Conservation (phyloP, 2,113 vertebrate genomes). For the Tonatia bakeri region DNA sequence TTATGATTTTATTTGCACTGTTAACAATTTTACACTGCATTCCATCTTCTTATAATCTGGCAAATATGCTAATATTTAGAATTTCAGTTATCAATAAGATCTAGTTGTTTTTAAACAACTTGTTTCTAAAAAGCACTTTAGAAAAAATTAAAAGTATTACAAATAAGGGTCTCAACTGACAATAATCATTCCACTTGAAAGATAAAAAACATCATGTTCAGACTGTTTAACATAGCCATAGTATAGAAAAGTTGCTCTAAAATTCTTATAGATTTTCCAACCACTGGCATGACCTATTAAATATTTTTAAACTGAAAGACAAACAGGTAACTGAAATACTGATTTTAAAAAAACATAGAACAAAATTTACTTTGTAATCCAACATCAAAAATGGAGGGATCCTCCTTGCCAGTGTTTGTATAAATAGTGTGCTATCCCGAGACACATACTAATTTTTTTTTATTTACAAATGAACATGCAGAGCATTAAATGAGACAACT, state of each 20-base stretch:
- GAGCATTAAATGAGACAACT: constrained; percentile 72
- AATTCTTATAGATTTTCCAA: constrained; percentile 74
- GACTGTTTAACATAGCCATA: constrained; percentile 69
- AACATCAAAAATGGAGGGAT: constrained; percentile 65
- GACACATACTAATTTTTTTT: constrained; percentile 13
- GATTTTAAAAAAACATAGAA: constrained; percentile 59
- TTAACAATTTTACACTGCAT: constrained; percentile 39
- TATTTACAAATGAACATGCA: constrained; percentile 74
- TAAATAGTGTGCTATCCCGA: constrained; percentile 55
- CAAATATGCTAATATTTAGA: constrained; percentile 32
- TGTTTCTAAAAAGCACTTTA: constrained; percentile 49
- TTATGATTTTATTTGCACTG: constrained; percentile 36
- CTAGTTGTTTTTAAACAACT: constrained; percentile 47
- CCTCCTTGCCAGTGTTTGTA: constrained; percentile 69
- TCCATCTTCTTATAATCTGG: constrained; percentile 35
- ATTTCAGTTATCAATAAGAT: constrained; percentile 26
- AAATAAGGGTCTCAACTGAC: constrained; percentile 53
- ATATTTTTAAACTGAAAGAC: constrained; percentile 61
- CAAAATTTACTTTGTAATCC: constrained; percentile 60
- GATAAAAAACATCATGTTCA: constrained; percentile 63
- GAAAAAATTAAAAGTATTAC: constrained; percentile 63
- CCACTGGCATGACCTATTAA: constrained; percentile 65
- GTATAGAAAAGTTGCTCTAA: constrained; percentile 70
- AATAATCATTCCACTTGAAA: constrained; percentile 61
- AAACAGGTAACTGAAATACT: constrained; percentile 69